These are phyloP conservation scores for Taenaris catops DNA, from an alignment of 2,888 invertebrate species.

Conservation along the genomic window DNA sequence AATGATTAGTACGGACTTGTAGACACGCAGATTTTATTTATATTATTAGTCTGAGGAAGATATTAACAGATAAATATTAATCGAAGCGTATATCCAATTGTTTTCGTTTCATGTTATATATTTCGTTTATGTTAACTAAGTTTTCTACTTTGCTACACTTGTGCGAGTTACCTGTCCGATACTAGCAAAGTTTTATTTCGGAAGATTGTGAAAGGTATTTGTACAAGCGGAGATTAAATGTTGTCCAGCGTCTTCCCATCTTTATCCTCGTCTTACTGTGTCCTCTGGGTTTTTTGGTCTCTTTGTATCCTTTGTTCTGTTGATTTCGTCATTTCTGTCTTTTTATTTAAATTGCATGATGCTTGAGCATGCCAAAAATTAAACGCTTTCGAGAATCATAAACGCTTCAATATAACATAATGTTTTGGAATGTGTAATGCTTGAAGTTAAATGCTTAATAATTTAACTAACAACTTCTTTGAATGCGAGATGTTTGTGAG, in stretches of 20 bases:
- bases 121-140: too few relatives aligned
- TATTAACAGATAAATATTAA: too few relatives aligned
- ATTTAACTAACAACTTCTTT: slow-evolving; percentile 30
- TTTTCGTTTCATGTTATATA: too few relatives aligned
- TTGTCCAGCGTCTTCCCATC: slow-evolving; percentile 55
- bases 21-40: too few relatives aligned
- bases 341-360: slow-evolving; percentile 24
- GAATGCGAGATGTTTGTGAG: slow-evolving; percentile 61
- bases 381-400: slow-evolving; percentile 21
- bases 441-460: slow-evolving; percentile 9
- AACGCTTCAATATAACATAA: slow-evolving; percentile 8
- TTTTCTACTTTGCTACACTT: too few relatives aligned
- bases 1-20: too few relatives aligned
- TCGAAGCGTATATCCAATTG: too few relatives aligned
- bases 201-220: slow-evolving; percentile 52
- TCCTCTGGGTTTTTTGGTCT: slow-evolving; percentile 34
- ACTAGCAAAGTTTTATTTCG: too few relatives aligned
- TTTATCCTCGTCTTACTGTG: slow-evolving; percentile 33
- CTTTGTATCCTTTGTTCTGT: slow-evolving; percentile 22
- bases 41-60: too few relatives aligned
- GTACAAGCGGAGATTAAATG: slow-evolving; percentile 30
- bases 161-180: too few relatives aligned
- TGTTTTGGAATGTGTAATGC: slow-evolving; percentile 4
- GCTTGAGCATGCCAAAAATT: slow-evolving; percentile 20
- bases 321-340: slow-evolving; percentile 11